phyloP scores from a whole-genome alignment of 2,888 invertebrate genomes.

The Zygothrica quintamaculata region DNA sequence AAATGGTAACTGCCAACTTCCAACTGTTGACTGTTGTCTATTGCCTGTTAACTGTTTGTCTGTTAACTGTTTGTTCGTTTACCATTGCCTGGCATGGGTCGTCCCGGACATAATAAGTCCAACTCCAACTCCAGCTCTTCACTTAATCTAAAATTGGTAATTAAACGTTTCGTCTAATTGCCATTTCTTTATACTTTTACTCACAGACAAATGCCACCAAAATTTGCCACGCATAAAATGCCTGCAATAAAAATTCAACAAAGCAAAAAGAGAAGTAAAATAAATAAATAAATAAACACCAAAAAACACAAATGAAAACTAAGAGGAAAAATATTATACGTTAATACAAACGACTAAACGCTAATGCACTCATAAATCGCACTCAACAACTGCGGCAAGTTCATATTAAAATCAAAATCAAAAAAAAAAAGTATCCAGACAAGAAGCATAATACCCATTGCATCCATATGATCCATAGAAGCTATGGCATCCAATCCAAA shows the following conservation, averaged over 20 bases:
- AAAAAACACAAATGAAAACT: background rate
- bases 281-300: constrained; percentile 15
- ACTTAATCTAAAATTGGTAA: constrained; percentile 37
- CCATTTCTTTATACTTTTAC: constrained; percentile 47
- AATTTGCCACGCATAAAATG: constrained; percentile 64
- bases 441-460: constrained; percentile 8
- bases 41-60: no score
- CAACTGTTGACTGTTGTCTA: constrained; percentile 21
- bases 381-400: constrained; percentile 7
- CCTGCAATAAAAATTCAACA: constrained; percentile 7
- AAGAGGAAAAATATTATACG: constrained; percentile 32
- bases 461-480: no score
- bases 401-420: background rate
- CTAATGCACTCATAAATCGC: constrained; percentile 73
- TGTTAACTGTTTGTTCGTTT: background rate
- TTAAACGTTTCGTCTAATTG: constrained; percentile 71
- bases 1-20: no score
- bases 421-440: background rate
- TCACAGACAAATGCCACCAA: constrained; percentile 29
- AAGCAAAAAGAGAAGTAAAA: background rate
- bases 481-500: constrained; percentile 16
- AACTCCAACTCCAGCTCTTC: constrained; percentile 25
- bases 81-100: no score
- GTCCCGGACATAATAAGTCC: constrained; percentile 28
- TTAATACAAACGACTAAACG: constrained; percentile 48